Percentiles rank a stretch among this genome's conserved stretches.
These are phyloP conservation scores for Adela reaumurella DNA, from an alignment of 2,888 invertebrate genomes.

Conservation along the genomic window DNA sequence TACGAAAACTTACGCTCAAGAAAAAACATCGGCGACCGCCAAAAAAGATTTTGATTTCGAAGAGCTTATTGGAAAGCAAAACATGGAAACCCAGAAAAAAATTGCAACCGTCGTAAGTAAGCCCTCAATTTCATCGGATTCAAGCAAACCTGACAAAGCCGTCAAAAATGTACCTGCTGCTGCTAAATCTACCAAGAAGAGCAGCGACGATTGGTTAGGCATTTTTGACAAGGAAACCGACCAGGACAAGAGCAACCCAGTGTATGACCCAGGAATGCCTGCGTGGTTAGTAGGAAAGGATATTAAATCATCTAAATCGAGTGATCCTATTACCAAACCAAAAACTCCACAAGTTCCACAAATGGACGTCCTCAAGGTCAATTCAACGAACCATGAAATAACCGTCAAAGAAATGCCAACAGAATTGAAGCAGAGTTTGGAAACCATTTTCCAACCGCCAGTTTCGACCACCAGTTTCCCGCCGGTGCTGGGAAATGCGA, in stretches of 20 bases:
- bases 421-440: constrained; percentile 1
- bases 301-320: constrained; percentile 14
- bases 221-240: constrained; percentile 27
- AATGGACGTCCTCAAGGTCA: constrained; percentile 7
- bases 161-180: constrained; percentile 5
- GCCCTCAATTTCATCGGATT: neutral
- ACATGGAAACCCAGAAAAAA: constrained; percentile 8
- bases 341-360: constrained; percentile 15
- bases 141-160: constrained; percentile 4
- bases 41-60: constrained; percentile 39
- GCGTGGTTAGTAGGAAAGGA: constrained; percentile 35
- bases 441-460: neutral
- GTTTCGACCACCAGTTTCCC: neutral
- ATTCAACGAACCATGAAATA: constrained; percentile 8
- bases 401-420: constrained; percentile 12
- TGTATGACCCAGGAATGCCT: constrained; percentile 30
- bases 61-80: constrained; percentile 29
- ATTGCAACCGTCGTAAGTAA: neutral
- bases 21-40: constrained; percentile 20
- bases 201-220: constrained; percentile 43
- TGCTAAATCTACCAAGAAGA: constrained; percentile 22
- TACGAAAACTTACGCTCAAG: constrained; percentile 20
- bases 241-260: constrained; percentile 25
- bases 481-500: constrained; percentile 17
- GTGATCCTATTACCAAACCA: constrained; percentile 11